Evolutionary conservation across 2,888 invertebrate genomes (phyloP).

Genomic region (Chirona hameri): DNA sequence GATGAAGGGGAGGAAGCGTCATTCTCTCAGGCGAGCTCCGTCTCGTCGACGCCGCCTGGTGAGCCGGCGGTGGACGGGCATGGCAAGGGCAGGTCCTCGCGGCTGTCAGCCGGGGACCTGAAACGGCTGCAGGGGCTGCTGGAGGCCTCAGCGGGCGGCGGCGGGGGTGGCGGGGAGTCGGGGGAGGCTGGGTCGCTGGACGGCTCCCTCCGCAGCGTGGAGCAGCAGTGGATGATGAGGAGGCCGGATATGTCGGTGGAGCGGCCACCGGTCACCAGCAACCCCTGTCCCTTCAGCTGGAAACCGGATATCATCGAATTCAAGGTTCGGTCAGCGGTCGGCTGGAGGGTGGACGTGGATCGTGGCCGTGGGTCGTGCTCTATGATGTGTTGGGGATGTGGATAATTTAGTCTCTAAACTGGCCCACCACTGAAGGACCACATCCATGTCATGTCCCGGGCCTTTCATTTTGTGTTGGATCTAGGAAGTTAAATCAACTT

Average conservation of each 20-base stretch:
- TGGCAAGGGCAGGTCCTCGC: no score
- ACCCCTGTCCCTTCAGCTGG: constrained; percentile 8
- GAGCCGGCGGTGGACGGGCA: neutral
- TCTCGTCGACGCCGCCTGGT: neutral
- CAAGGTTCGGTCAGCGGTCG: neutral
- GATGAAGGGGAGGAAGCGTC: neutral
- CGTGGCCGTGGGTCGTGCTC: no score
- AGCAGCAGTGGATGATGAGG: neutral
- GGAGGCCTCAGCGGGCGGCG: neutral
- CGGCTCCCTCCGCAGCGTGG: neutral
- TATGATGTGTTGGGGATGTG: no score
- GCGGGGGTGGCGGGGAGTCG: neutral
- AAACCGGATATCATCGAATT: constrained; percentile 13
- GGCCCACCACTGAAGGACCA: no score
- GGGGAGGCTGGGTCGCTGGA: neutral
- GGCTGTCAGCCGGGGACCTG: neutral
- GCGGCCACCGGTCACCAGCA: neutral
- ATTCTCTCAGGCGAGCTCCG: neutral
- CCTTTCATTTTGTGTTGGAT: no score
- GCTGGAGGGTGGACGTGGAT: neutral
- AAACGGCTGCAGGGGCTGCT: neutral
- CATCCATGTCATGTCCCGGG: no score
- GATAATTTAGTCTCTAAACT: no score
- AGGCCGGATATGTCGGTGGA: neutral
- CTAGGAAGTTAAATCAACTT: no score